Base-by-base conservation (phyloP, 2,797 vertebrate species). In the Trachurus trachurus region DNA sequence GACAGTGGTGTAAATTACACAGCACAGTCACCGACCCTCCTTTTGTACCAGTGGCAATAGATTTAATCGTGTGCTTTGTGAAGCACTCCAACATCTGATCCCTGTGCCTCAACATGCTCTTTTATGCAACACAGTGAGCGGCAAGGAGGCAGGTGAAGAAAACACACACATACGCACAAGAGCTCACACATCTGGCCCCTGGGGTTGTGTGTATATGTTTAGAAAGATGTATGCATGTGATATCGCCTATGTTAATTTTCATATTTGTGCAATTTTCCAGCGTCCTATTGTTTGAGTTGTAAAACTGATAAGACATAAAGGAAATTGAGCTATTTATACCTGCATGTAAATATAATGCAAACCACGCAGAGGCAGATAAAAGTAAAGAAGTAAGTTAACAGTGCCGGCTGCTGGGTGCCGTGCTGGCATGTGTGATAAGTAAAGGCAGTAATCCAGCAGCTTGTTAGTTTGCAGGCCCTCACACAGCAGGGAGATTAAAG, bases 401-500 rank as follows among this genome's bases (percentile, higher is more conserved):
- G 15, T 40, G 21, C 37, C 9, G 62, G 61, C 66, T 79, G 67
- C 66, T 71, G 78, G 81, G 78, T 84, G 84, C 56, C 56, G 52
- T 71, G 78, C 85, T 82, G 83, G 76, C 70, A 74, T 87, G 80
- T 86, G 87, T 89, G 84, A 89, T 85, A 77, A 89, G 75, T 69
- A 50, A 75, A 66, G 66, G 80, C 76, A 76, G 81, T 87, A 88
- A 92, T 92, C 84, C 87, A 86, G 49, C 76, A 76, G 75, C 80
- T 76, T 80, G 89, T 89, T 83, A 56, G 73, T 74, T 74, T 37
- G 26, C 83, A 86, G 83, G 78, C 31, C 60, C 74, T 82, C 78
- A 80, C 78, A 81, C 75, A 88, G 80, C 71, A 83, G 81, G 80
- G 26, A 91, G 89, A 91, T 89, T 90, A 87, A 88, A 89, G 80